Evolutionary conservation across 2,888 invertebrate species (phyloP), one percentile per base, ranked within the genome.

Genomic region (Ctenicera cuprea): DNA sequence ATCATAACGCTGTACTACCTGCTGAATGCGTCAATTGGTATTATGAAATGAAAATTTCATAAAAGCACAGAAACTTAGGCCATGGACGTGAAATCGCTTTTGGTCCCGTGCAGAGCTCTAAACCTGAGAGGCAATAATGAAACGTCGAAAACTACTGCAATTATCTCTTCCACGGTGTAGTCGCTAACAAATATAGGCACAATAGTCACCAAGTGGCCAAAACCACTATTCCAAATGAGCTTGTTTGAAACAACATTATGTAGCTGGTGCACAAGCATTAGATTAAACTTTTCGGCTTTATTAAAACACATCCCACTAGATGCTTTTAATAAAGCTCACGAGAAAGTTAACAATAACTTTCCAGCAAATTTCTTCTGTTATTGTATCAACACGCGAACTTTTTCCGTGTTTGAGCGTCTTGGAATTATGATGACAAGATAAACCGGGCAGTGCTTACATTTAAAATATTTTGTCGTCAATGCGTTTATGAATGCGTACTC

Each of bases 381-480:
- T 50, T 50, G 16, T 18, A 50, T 8, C 50, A 18, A 18, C 41
- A 18, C 20, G 50, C 30, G 8, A 16, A 45, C 4, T 18, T 45
- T 16, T 45, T 45, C 45, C 8, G 8, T 7, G 18, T 11, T 45
- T 14, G 45, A 18, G 45, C 45, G 9, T 45, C 18, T 45, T 45
- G 45, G 16, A 45, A 14, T 14, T 45, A 18, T 45, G 14, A 59
- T 18, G 57, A 30, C 33, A 41, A 59, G 59, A 37, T 38, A 59
- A 30, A 37, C 38, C 18, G 18, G 20, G 52, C 18, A 18, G 59
- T 7, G 20, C 38, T 38, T 18, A 20, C 38, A 45, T 59, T 64
- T 64, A 65, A 71, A 64, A 57, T 64, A 65, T 65, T 57, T 65
- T n/a, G 71, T 54, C 52, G n/a, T 64, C 61, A 45, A 70, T 70